Conservation (phyloP, 2,888 invertebrate species). For the Callosobruchus maculatus region DNA sequence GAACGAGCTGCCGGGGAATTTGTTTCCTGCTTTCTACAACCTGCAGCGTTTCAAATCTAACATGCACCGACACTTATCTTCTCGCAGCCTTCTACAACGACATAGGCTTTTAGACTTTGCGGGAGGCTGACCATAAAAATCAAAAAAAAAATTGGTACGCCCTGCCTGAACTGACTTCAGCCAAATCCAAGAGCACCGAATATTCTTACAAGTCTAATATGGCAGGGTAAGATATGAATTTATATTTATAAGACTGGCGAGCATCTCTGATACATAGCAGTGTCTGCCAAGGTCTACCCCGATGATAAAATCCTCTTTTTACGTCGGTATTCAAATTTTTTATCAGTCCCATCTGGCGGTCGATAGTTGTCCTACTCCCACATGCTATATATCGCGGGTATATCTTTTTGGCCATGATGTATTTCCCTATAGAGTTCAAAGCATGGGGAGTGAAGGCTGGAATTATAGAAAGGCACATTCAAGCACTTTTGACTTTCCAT, state of each 20-base stretch:
- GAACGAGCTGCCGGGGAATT: too few species aligned
- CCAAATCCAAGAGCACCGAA: neutral
- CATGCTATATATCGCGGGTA: neutral
- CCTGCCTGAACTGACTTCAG: neutral
- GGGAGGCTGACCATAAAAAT: too few species aligned
- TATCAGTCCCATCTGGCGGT: constrained; percentile 40
- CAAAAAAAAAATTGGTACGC: too few species aligned
- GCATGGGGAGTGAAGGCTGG: neutral
- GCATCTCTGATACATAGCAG: neutral
- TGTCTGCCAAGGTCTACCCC: neutral
- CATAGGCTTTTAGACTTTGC: too few species aligned
- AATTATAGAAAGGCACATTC: neutral
- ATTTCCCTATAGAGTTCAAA: neutral
- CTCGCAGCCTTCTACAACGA: too few species aligned
- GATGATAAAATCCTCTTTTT: constrained; percentile 22
- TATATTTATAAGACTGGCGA: neutral
- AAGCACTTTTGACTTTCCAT: too few species aligned
- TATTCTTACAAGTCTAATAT: neutral
- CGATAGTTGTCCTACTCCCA: constrained; percentile 40
- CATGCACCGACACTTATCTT: too few species aligned
- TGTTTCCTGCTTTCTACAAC: too few species aligned
- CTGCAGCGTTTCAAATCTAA: too few species aligned
- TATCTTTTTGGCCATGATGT: neutral
- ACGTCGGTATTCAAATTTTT: constrained; percentile 37
- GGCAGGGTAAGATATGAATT: neutral